phyloP scores from a whole-genome alignment of 2,113 vertebrate genomes.

The Bubo blakistoni region DNA sequence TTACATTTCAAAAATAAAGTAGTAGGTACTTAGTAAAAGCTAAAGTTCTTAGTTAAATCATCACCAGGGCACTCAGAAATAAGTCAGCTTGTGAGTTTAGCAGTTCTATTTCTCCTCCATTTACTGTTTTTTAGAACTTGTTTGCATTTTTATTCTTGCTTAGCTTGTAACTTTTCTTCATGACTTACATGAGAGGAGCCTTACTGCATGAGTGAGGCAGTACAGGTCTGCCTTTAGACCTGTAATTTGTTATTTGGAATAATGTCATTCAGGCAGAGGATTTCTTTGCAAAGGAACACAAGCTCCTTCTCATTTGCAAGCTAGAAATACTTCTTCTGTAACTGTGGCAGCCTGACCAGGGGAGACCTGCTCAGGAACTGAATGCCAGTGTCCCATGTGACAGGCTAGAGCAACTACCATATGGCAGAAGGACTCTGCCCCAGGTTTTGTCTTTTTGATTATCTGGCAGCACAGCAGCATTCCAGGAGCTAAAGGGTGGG shows the following conservation, averaged over 20 bases:
- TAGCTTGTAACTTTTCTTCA: neutral
- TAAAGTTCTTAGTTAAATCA: neutral
- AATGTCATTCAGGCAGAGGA: neutral
- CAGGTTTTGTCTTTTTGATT: neutral
- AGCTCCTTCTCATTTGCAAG: neutral
- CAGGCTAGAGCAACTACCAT: neutral
- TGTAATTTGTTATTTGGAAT: neutral
- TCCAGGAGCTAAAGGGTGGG: constrained; percentile 46
- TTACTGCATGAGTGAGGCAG: neutral
- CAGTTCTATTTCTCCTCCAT: neutral
- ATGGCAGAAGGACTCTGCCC: neutral
- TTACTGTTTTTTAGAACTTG: neutral
- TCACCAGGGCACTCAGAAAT: neutral
- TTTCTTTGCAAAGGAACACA: neutral
- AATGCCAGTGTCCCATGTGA: neutral
- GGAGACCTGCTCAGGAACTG: neutral
- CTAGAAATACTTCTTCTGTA: neutral
- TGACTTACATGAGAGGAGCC: neutral
- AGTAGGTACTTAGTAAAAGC: neutral
- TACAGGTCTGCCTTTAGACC: neutral
- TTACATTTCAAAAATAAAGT: neutral
- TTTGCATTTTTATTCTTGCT: neutral
- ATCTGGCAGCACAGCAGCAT: constrained; percentile 30
- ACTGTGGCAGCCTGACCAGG: neutral
- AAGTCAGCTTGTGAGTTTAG: neutral